A percentile compares a stretch with the other conserved stretches of the same genome.
Evolutionary conservation across 2,113 vertebrate species (phyloP).

Genomic region (Chaenocephalus aceratus): DNA sequence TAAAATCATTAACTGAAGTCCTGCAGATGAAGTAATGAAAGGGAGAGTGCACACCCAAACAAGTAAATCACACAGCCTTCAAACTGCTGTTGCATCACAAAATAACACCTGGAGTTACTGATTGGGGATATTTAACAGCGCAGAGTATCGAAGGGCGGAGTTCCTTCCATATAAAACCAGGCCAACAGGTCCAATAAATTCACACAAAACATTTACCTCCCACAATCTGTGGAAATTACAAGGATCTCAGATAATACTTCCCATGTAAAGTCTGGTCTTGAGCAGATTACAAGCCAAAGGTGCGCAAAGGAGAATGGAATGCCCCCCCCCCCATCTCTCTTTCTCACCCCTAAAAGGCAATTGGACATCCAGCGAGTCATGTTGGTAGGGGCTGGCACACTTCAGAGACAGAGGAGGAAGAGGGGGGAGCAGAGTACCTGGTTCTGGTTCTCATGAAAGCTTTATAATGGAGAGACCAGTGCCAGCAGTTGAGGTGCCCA

Average conservation of each 20-base stretch:
- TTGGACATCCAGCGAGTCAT: slow-evolving; percentile 41
- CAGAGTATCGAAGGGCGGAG: slow-evolving; percentile 16
- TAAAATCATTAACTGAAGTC: slow-evolving; percentile 16
- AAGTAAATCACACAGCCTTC: not conserved
- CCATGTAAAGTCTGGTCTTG: slow-evolving; percentile 36
- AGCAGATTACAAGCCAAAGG: slow-evolving; percentile 54
- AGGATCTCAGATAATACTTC: slow-evolving; percentile 28
- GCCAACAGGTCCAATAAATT: slow-evolving; percentile 23
- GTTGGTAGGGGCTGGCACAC: slow-evolving; percentile 43
- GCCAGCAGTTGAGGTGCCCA: slow-evolving; percentile 62
- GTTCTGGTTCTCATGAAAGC: slow-evolving; percentile 68
- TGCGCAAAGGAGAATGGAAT: slow-evolving; percentile 59
- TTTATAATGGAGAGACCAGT: slow-evolving; percentile 47
- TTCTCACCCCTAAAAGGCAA: slow-evolving; percentile 37
- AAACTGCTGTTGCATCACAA: slow-evolving; percentile 26
- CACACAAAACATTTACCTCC: slow-evolving; percentile 27
- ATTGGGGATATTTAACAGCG: slow-evolving; percentile 31
- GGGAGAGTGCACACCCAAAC: not conserved
- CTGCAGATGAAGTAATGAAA: not conserved
- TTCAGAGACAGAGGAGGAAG: slow-evolving; percentile 40
- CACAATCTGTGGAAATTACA: slow-evolving; percentile 26
- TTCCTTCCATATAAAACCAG: slow-evolving; percentile 7
- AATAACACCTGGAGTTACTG: slow-evolving; percentile 33
- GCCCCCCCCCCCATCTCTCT: slow-evolving; percentile 1
- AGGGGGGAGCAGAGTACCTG: slow-evolving; percentile 42